Evolutionary conservation across 2,888 invertebrate genomes (phyloP), one percentile per base, ranked within the genome.

Genomic region (Lasioglossum villosulum): DNA sequence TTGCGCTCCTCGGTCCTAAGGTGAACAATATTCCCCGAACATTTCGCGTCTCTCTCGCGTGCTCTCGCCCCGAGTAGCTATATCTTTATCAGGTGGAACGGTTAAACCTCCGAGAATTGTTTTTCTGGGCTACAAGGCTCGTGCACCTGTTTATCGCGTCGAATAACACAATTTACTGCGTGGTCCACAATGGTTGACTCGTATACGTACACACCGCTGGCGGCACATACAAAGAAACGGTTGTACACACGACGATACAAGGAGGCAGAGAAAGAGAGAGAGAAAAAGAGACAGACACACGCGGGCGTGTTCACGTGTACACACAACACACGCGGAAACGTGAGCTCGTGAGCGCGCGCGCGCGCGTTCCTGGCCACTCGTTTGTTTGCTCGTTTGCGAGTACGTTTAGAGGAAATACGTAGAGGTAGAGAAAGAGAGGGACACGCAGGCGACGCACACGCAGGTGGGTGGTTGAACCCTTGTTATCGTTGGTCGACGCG

Each of bases 401-500:
- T 72, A 71, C 82, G 80, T 78, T 86, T 74, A 83, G 87, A 82
- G 83, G 82, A 87, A 90, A 90, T 85, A 89, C 83, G 86, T 82
- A 70, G 83, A 90, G 86, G 87, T 78, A 86, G 91, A 90, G 88
- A 88, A 87, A 90, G 86, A 84, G 91, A 86, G 86, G 88, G 84
- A 89, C 88, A 86, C 66, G 78, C 75, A 81, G 63, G 74, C 83
- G 78, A 83, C 78, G 82, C 82, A 84, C 88, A 86, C 88, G 91
- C 91, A 92, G 91, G 92, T 91, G 92, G 90, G 91, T 91, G 92
- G 90, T 89, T 90, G 91, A 91, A 92, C 91, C 90, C 87, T 87
- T 90, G 88, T 91, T 90, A 93, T 91, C 90, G 90, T 83, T 85
- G 83, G 76, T 84, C 86, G 85, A 88, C 89, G 86, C 88, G 74